Percentiles rank a stretch among this genome's conserved stretches.
phyloP scores from a whole-genome alignment of 2,888 invertebrate species.

The Andrena bucephala region DNA sequence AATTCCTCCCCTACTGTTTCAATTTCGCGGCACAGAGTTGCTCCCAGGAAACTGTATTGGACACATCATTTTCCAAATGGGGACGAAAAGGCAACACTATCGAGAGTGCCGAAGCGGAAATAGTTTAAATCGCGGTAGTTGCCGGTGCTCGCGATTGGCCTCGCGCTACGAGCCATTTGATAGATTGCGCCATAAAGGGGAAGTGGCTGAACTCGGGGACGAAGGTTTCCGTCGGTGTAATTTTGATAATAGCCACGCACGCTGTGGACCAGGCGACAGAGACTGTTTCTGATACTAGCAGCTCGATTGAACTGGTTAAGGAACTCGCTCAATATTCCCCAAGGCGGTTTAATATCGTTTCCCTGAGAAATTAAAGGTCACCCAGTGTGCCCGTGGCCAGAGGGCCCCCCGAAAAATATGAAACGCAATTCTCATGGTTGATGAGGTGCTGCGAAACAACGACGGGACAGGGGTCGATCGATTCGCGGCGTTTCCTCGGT shows the following conservation, averaged over 20 bases:
- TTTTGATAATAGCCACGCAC: slow-evolving; percentile 44
- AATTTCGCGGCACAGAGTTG: background rate
- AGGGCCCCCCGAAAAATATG: background rate
- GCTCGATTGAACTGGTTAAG: background rate
- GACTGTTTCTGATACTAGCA: slow-evolving; percentile 5
- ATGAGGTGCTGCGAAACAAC: slow-evolving; percentile 19
- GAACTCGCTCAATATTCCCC: background rate
- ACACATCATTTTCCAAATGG: background rate
- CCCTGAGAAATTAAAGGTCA: background rate
- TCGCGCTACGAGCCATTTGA: slow-evolving; percentile 41
- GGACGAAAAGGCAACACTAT: background rate
- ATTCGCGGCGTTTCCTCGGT: slow-evolving; percentile 25
- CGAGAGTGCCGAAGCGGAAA: background rate
- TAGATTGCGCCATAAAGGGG: slow-evolving; percentile 34
- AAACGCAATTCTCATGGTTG: slow-evolving; percentile 10
- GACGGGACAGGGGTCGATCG: slow-evolving; percentile 28
- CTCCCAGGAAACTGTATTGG: background rate
- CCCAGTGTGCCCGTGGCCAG: background rate
- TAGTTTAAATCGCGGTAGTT: slow-evolving; percentile 8
- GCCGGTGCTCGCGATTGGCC: slow-evolving; percentile 20
- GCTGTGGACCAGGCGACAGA: background rate
- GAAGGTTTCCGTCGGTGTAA: slow-evolving; percentile 29
- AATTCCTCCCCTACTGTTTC: background rate
- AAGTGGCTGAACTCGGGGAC: slow-evolving; percentile 8
- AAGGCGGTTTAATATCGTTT: slow-evolving; percentile 5